These are phyloP conservation scores for Troides aeacus DNA, from an alignment of 2,888 invertebrate genomes.

Conservation along the genomic window DNA sequence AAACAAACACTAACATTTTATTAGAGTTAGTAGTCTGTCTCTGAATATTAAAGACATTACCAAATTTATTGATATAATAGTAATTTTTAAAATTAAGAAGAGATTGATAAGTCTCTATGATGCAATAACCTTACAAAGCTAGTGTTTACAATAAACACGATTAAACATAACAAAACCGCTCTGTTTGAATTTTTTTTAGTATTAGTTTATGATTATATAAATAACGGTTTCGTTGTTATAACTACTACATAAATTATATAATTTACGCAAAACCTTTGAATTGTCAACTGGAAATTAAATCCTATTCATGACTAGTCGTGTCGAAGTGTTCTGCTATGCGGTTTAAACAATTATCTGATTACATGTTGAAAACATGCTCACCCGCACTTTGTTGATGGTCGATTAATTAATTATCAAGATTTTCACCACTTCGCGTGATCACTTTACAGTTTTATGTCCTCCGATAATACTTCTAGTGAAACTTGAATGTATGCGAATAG, in stretches of 20 bases:
- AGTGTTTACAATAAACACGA: no score
- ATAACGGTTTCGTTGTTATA: no score
- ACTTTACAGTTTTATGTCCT: slow-evolving; percentile 13
- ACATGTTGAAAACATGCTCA: slow-evolving; percentile 9
- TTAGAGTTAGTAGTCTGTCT: no score
- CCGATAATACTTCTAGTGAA: slow-evolving; percentile 5
- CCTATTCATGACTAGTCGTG: not conserved
- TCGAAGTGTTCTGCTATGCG: slow-evolving; percentile 1
- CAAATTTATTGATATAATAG: no score
- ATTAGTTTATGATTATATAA: no score
- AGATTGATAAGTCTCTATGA: no score
- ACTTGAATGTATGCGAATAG: not conserved
- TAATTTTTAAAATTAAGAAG: no score
- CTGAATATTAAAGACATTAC: no score
- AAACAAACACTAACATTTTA: no score
- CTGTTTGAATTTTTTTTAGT: no score
- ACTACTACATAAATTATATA: not conserved
- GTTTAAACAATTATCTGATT: slow-evolving; percentile 13
- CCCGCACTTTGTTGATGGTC: slow-evolving; percentile 9
- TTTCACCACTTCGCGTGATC: slow-evolving; percentile 29
- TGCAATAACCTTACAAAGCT: no score
- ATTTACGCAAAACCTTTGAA: not conserved
- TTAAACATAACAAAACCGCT: no score
- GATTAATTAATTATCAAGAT: slow-evolving; percentile 12
- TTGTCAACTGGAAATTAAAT: not conserved